Evolutionary conservation across 2,113 vertebrate genomes (phyloP).

Genomic region (Neolamprologus falcicula): DNA sequence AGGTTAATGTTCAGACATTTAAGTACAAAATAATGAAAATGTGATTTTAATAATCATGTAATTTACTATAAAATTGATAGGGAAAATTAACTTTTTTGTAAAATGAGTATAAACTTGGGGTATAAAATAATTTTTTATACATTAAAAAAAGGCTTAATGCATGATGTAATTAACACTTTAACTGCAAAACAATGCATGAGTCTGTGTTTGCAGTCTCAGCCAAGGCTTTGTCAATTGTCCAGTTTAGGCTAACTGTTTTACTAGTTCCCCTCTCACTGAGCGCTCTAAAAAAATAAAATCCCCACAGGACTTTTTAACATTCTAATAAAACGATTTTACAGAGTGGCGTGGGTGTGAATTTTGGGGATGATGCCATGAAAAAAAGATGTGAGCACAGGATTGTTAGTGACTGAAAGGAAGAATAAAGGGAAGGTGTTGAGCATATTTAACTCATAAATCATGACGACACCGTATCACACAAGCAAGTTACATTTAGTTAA

Average conservation of each 20-base stretch:
- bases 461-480: neutral
- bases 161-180: neutral
- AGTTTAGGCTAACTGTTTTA: slow-evolving; percentile 23
- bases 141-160: neutral
- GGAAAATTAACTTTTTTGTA: neutral
- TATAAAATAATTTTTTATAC: neutral
- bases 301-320: slow-evolving; percentile 69
- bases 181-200: neutral
- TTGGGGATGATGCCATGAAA: slow-evolving; percentile 1
- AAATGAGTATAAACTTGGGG: neutral
- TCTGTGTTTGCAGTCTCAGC: neutral
- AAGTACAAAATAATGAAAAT: neutral
- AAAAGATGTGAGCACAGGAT: slow-evolving; percentile 16
- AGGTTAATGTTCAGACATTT: neutral
- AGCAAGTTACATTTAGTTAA: neutral
- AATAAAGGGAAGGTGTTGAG: slow-evolving; percentile 10
- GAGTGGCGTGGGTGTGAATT: slow-evolving; percentile 35
- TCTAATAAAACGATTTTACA: slow-evolving; percentile 63
- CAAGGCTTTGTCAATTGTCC: neutral
- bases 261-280: slow-evolving; percentile 2
- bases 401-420: slow-evolving; percentile 11
- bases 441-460: slow-evolving; percentile 34
- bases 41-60: neutral
- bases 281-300: slow-evolving; percentile 65
- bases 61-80: neutral